phyloP scores from a whole-genome alignment of 1,140 invertebrate species.

The Saccostrea glomerata region DNA sequence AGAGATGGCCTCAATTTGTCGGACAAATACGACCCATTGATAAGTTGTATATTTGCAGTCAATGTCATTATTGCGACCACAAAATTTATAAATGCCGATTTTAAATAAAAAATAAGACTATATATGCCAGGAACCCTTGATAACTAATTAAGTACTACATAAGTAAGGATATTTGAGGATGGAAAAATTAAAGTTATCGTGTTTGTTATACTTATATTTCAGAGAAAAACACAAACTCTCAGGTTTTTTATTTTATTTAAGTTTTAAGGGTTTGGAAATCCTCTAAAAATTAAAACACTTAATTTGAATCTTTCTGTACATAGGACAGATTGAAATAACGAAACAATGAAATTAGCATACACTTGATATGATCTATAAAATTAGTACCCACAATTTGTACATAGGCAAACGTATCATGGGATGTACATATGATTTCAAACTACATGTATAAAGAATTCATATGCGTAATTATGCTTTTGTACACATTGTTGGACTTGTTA shows the following conservation, averaged over 20 bases:
- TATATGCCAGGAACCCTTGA: too few relatives aligned
- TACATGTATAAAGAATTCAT: background rate
- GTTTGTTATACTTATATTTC: too few relatives aligned
- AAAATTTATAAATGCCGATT: too few relatives aligned
- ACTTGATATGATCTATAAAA: background rate
- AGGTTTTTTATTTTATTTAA: background rate
- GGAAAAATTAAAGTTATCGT: too few relatives aligned
- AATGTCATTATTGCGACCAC: too few relatives aligned
- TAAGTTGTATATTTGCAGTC: too few relatives aligned
- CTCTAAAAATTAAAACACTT: background rate
- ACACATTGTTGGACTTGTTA: background rate
- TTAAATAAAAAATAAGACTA: too few relatives aligned
- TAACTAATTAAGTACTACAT: too few relatives aligned
- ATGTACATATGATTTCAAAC: background rate
- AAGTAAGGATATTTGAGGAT: too few relatives aligned
- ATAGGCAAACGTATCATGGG: background rate
- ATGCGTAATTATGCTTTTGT: background rate
- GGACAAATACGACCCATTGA: too few relatives aligned
- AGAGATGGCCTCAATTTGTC: too few relatives aligned
- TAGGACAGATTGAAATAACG: background rate
- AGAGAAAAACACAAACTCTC: background rate
- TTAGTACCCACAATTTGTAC: background rate
- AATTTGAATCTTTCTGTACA: background rate
- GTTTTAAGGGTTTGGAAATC: background rate
- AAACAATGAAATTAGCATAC: background rate